Evolutionary conservation across 2,113 vertebrate species (phyloP).

Genomic region (Coregonus clupeaformis): DNA sequence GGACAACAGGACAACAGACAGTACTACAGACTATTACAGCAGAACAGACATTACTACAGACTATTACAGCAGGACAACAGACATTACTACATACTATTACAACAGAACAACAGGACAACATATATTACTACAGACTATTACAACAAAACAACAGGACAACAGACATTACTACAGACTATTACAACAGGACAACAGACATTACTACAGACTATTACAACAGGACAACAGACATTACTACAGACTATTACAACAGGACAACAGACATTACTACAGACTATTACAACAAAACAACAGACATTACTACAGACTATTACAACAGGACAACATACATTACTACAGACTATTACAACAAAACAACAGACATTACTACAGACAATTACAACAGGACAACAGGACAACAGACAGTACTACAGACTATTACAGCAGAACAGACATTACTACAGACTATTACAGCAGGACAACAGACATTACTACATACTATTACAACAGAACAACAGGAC

Average conservation of each 20-base stretch:
- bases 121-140: too few species aligned
- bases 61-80: not conserved
- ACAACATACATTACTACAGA: not conserved
- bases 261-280: not conserved
- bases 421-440: not conserved
- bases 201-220: not conserved
- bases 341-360: too few species aligned
- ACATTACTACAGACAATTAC: too few species aligned
- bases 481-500: too few species aligned
- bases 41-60: not conserved
- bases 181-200: not conserved
- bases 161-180: not conserved
- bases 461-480: not conserved
- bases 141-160: not conserved
- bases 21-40: not conserved
- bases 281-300: not conserved
- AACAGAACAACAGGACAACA: too few species aligned
- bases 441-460: not conserved
- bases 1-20: too few species aligned
- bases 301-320: not conserved
- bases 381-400: too few species aligned
- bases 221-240: too few species aligned
- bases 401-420: not conserved
- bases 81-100: not conserved
- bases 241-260: not conserved